Percentiles rank a stretch among this genome's conserved stretches.
Conservation (phyloP, 2,797 vertebrate species). For the Syngnathus acus region DNA sequence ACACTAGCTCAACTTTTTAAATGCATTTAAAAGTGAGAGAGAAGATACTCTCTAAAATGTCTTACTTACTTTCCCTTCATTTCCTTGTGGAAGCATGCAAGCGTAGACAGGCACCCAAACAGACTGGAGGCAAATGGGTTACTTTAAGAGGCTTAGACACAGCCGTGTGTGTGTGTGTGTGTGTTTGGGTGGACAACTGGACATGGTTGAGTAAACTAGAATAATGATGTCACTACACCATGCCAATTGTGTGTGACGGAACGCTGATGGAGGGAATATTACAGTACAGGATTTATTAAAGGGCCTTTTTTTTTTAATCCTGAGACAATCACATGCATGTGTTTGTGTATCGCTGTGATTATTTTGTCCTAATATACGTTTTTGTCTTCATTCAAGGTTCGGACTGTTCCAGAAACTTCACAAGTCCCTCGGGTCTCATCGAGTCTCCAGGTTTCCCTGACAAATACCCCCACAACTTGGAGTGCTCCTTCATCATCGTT, state of each 20-base stretch:
- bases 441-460: conserved; percentile 96
- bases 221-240: conserved; percentile 40
- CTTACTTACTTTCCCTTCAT: conserved; percentile 25
- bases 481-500: conserved; percentile 90
- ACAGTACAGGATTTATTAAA: conserved; percentile 49
- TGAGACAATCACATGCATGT: conserved; percentile 7
- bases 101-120: conserved; percentile 42
- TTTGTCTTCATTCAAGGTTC: conserved; percentile 71
- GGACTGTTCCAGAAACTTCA: conserved; percentile 95
- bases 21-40: conserved; percentile 5
- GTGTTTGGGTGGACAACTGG: conserved; percentile 28
- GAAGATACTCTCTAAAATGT: conserved; percentile 9
- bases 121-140: conserved; percentile 47
- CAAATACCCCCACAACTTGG: conserved; percentile 96
- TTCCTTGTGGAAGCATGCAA: conserved; percentile 22
- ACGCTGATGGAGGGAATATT: conserved; percentile 60
- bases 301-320: not conserved
- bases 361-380: not conserved
- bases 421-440: conserved; percentile 81
- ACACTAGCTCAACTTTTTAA: not conserved
- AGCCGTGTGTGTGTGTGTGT: conserved; percentile 8
- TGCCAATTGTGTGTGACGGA: conserved; percentile 19
- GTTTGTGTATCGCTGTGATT: not conserved
- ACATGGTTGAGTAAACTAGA: conserved; percentile 37
- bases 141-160: conserved; percentile 53